Evolutionary conservation across 2,113 vertebrate genomes (phyloP).

Genomic region (Pteruthius melanotis): DNA sequence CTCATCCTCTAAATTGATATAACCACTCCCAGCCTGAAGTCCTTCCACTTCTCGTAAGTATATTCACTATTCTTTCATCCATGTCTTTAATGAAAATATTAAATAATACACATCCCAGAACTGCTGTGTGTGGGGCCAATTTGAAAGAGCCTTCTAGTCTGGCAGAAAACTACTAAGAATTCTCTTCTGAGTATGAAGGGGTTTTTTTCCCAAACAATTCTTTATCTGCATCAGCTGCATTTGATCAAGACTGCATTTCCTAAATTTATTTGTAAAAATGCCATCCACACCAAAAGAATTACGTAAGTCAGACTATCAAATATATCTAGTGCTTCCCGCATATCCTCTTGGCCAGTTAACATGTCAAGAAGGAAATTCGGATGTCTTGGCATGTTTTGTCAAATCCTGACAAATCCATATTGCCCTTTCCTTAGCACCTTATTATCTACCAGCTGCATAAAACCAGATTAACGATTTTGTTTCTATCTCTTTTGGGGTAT

Average conservation of each 20-base stretch:
- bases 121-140: background rate
- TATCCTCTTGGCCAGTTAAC: background rate
- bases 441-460: background rate
- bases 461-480: background rate
- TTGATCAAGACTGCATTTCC: background rate
- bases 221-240: background rate
- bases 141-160: background rate
- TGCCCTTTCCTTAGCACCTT: background rate
- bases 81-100: background rate
- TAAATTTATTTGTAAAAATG: background rate
- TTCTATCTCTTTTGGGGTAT: background rate
- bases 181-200: background rate
- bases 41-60: background rate
- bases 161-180: background rate
- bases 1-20: background rate
- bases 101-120: background rate
- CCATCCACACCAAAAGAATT: background rate
- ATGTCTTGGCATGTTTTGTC: background rate
- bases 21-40: background rate
- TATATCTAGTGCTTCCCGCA: background rate
- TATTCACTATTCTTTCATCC: background rate
- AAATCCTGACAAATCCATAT: slow-evolving; percentile 36
- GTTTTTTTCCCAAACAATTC: background rate
- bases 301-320: background rate
- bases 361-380: background rate